These are phyloP conservation scores for Planiliza haematocheilus DNA, from an alignment of 2,113 vertebrate genomes.

Conservation along the genomic window DNA sequence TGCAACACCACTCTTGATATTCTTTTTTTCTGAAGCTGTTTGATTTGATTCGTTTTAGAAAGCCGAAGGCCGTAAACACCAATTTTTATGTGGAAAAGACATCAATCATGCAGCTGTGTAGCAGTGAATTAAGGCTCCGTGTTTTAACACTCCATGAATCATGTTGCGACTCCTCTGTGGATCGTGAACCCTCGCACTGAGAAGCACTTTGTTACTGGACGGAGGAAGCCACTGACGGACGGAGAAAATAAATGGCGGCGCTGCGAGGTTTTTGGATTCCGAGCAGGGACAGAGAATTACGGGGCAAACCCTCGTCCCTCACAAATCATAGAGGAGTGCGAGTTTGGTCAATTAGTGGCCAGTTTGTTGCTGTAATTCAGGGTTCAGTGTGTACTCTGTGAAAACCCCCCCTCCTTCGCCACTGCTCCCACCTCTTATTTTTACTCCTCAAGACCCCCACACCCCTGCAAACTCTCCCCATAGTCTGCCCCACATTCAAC, in stretches of 20 bases:
- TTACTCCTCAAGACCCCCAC: slow-evolving; percentile 43
- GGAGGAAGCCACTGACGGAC: slow-evolving; percentile 43
- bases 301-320: slow-evolving; percentile 54
- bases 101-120: slow-evolving; percentile 46
- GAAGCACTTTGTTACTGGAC: slow-evolving; percentile 12
- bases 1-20: slow-evolving; percentile 34
- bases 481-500: slow-evolving; percentile 57
- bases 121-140: slow-evolving; percentile 45
- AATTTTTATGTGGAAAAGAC: slow-evolving; percentile 41
- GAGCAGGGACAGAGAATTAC: slow-evolving; percentile 33
- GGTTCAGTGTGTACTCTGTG: slow-evolving; percentile 29
- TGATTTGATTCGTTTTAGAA: slow-evolving; percentile 42
- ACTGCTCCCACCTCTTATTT: slow-evolving; percentile 37
- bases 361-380: slow-evolving; percentile 58
- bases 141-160: slow-evolving; percentile 66
- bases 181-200: slow-evolving; percentile 33
- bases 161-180: slow-evolving; percentile 38
- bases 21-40: slow-evolving; percentile 20
- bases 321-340: slow-evolving; percentile 68
- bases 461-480: too few species aligned
- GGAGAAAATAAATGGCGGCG: slow-evolving; percentile 44
- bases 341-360: slow-evolving; percentile 70
- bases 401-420: not conserved
- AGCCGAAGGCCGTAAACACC: slow-evolving; percentile 24
- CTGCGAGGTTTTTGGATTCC: slow-evolving; percentile 36